Percentiles rank a stretch among this genome's conserved stretches.
Conservation (phyloP, 2,888 invertebrate species). For the Eugnorisma glareosa region DNA sequence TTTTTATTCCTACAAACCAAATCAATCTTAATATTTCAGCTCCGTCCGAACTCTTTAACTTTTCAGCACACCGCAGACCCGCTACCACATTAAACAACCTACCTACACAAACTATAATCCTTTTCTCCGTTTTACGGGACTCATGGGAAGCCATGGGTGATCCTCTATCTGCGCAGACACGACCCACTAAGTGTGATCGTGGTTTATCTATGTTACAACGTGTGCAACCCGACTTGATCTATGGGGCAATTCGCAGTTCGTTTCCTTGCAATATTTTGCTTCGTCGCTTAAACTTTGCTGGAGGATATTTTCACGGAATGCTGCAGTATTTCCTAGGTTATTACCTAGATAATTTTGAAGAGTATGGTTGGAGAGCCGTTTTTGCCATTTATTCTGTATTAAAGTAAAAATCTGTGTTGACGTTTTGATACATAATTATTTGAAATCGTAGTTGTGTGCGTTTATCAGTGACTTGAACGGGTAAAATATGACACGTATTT, state of each 20-base stretch:
- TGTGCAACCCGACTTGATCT: constrained; percentile 50
- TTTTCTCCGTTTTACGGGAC: constrained; percentile 38
- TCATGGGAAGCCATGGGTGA: constrained; percentile 41
- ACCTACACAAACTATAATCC: constrained; percentile 33
- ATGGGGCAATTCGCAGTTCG: constrained; percentile 42
- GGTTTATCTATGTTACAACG: constrained; percentile 59
- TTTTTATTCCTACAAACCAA: background rate
- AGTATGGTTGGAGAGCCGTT: background rate
- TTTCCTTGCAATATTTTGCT: constrained; percentile 52
- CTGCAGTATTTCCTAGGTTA: constrained; percentile 23
- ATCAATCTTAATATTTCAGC: constrained; percentile 30
- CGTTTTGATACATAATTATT: background rate
- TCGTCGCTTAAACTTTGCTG: constrained; percentile 25
- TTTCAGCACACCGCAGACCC: constrained; percentile 18
- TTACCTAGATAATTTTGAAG: constrained; percentile 23
- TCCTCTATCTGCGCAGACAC: constrained; percentile 35
- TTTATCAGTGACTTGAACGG: background rate
- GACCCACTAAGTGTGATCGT: constrained; percentile 56
- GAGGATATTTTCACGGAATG: constrained; percentile 32
- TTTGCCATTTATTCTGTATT: background rate
- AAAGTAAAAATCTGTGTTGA: background rate
- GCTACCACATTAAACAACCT: constrained; percentile 28
- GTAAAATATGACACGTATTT: background rate
- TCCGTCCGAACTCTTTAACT: constrained; percentile 17
- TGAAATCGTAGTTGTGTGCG: background rate